phyloP scores from a whole-genome alignment of 2,113 vertebrate species.

The Periophthalmodon schlosseri region DNA sequence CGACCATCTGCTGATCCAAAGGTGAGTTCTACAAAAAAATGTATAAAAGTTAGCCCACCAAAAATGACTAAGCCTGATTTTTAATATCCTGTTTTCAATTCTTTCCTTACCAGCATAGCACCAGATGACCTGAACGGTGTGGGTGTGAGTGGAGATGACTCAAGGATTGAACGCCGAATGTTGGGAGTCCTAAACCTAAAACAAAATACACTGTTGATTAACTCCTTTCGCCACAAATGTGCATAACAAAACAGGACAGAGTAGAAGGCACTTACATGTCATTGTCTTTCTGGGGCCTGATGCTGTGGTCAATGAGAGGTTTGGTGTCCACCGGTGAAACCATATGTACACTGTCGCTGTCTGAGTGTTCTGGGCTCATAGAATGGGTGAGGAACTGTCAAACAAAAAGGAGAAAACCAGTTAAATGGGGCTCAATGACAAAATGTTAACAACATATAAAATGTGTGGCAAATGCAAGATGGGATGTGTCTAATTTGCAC shows the following conservation, averaged over 20 bases:
- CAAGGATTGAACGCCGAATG: slow-evolving; percentile 91
- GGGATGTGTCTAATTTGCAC: not conserved
- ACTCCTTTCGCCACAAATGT: not conserved
- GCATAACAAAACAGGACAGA: not conserved
- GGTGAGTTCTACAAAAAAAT: slow-evolving; percentile 79
- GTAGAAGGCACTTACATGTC: slow-evolving; percentile 80
- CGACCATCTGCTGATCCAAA: slow-evolving; percentile 86
- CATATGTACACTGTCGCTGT: slow-evolving; percentile 81
- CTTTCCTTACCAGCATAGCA: slow-evolving; percentile 86
- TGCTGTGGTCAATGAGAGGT: slow-evolving; percentile 77
- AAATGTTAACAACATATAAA: not conserved
- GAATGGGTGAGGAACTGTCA: slow-evolving; percentile 92
- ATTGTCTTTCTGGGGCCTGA: slow-evolving; percentile 89
- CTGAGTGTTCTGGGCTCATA: slow-evolving; percentile 83
- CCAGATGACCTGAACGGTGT: slow-evolving; percentile 93
- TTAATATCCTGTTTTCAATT: not conserved
- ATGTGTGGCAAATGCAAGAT: not conserved
- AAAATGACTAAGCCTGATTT: not conserved
- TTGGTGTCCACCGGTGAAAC: slow-evolving; percentile 84
- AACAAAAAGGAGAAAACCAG: slow-evolving; percentile 17
- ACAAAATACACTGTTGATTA: slow-evolving; percentile 2
- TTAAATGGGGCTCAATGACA: not conserved
- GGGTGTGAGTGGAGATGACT: slow-evolving; percentile 90
- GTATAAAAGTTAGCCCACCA: slow-evolving; percentile 24
- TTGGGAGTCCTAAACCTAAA: slow-evolving; percentile 92